Percentiles rank a stretch among this genome's conserved stretches.
Evolutionary conservation across 2,113 vertebrate species (phyloP).

Genomic region (Vicugna pacos): DNA sequence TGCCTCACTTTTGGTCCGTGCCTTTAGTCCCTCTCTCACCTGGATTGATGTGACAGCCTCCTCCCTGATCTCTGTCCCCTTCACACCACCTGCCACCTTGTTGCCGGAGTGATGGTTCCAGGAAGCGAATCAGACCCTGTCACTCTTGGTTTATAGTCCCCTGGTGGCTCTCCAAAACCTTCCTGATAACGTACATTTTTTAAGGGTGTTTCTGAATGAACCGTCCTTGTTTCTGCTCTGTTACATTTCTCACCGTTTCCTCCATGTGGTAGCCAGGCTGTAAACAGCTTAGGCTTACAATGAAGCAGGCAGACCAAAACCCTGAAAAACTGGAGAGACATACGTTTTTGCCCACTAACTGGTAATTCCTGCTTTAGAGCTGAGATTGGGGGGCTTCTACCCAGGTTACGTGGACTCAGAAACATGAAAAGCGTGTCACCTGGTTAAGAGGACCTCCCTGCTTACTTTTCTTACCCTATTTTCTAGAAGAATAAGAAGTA

Average conservation of each 20-base stretch:
- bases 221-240: background rate
- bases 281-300: background rate
- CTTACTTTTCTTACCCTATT: background rate
- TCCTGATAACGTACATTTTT: background rate
- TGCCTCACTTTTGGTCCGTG: fast-evolving
- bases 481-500: background rate
- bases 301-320: background rate
- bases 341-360: background rate
- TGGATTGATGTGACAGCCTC: background rate
- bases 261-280: background rate
- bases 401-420: background rate
- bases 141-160: background rate
- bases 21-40: background rate
- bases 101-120: background rate
- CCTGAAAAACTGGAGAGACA: background rate
- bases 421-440: background rate
- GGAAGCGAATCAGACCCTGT: background rate
- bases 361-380: background rate
- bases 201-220: background rate
- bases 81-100: background rate
- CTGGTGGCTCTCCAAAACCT: background rate
- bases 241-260: background rate
- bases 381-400: background rate
- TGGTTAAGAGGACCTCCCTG: background rate
- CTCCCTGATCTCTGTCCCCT: background rate